Percentiles rank a stretch among this genome's conserved stretches.
These are phyloP conservation scores for Drosophila antonietae DNA, from an alignment of 2,888 invertebrate species.

Conservation along the genomic window DNA sequence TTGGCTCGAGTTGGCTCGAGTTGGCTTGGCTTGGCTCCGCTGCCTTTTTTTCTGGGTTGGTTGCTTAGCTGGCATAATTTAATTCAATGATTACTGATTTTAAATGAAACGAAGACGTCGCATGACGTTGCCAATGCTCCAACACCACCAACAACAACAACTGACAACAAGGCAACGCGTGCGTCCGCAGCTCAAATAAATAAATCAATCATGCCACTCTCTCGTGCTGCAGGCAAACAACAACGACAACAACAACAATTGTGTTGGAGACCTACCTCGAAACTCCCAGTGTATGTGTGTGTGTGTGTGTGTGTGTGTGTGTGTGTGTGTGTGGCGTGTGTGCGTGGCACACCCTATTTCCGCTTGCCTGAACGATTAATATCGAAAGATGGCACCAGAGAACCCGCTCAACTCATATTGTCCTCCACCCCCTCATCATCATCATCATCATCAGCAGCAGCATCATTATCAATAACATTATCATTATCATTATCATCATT, in stretches of 20 bases:
- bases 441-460: slow-evolving; percentile 22
- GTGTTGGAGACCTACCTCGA: slow-evolving; percentile 26
- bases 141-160: slow-evolving; percentile 24
- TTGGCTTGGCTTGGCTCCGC: slow-evolving; percentile 23
- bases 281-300: slow-evolving; percentile 13
- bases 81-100: slow-evolving; percentile 81
- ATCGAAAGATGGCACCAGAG: slow-evolving; percentile 57
- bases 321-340: slow-evolving; percentile 19
- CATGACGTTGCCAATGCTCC: slow-evolving; percentile 56
- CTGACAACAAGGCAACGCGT: slow-evolving; percentile 52
- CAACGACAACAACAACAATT: slow-evolving; percentile 25
- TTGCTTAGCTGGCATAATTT: slow-evolving; percentile 69
- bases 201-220: slow-evolving; percentile 76
- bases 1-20: slow-evolving; percentile 8
- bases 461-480: slow-evolving; percentile 42
- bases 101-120: slow-evolving; percentile 65
- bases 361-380: slow-evolving; percentile 72
- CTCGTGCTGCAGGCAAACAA: slow-evolving; percentile 44
- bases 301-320: slow-evolving; percentile 20
- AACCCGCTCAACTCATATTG: background rate
- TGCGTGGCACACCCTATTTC: slow-evolving; percentile 74
- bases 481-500: slow-evolving; percentile 68
- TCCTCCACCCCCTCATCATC: background rate
- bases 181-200: slow-evolving; percentile 71
- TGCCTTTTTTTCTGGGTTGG: slow-evolving; percentile 37